Evolutionary conservation across 2,797 vertebrate species (phyloP).

Genomic region (Falco novaeseelandiae): DNA sequence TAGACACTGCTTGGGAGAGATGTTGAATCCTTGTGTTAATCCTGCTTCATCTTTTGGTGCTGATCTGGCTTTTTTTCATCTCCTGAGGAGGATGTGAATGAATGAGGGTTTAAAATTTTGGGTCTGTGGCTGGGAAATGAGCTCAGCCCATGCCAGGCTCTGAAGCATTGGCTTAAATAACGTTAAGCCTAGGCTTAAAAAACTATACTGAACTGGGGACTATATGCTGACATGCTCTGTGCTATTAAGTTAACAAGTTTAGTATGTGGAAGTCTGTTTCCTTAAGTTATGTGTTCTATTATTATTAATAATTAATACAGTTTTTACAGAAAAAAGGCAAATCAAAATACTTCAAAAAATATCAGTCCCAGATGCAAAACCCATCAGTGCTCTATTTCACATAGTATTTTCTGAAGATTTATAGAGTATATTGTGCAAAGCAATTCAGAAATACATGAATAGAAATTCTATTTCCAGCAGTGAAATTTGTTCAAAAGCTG

Average conservation of each 20-base stretch:
- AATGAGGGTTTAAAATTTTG: not conserved
- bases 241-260: not conserved
- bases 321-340: not conserved
- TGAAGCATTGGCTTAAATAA: not conserved
- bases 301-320: not conserved
- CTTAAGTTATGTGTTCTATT: not conserved
- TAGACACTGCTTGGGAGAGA: not conserved
- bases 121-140: not conserved
- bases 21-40: not conserved
- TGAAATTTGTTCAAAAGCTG: not conserved
- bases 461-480: not conserved
- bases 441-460: not conserved
- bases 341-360: not conserved
- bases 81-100: not conserved
- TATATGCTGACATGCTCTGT: not conserved
- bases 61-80: not conserved
- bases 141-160: not conserved
- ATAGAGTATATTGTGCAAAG: not conserved
- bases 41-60: not conserved
- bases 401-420: not conserved
- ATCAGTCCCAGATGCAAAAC: not conserved
- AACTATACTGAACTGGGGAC: not conserved
- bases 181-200: not conserved
- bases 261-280: not conserved
- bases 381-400: not conserved